Conservation (phyloP, 2,797 vertebrate genomes). For the Salarias fasciatus region DNA sequence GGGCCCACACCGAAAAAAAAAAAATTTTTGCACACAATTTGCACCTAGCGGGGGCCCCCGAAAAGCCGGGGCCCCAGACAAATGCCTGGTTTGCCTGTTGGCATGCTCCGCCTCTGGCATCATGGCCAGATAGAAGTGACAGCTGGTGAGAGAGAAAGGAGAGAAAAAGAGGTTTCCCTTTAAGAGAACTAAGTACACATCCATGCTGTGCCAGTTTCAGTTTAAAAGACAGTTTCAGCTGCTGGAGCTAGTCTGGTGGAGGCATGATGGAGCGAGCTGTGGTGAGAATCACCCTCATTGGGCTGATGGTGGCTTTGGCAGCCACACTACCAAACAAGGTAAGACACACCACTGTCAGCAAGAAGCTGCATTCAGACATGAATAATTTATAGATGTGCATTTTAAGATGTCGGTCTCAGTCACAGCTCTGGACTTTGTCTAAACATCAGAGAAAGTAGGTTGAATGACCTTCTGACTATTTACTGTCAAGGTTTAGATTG, state of each 20-base stretch:
- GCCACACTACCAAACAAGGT: constrained; percentile 56
- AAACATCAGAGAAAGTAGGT: no score
- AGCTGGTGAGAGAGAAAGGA: no score
- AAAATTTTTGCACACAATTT: not conserved
- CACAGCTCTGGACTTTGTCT: not conserved
- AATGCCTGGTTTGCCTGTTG: not conserved
- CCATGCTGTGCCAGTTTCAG: constrained; percentile 13
- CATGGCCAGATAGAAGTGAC: not conserved
- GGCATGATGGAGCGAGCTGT: constrained; percentile 61
- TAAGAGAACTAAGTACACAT: not conserved
- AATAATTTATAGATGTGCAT: no score
- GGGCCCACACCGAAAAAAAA: no score
- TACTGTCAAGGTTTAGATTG: no score
- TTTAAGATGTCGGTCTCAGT: not conserved
- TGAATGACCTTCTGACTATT: no score
- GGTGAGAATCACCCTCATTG: constrained; percentile 51
- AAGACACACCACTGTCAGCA: constrained; percentile 13
- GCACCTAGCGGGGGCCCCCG: no score
- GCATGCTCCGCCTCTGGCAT: no score
- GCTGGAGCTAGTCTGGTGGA: constrained; percentile 11
- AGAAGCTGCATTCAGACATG: no score
- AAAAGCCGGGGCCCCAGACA: no score
- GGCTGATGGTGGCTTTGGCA: constrained; percentile 63
- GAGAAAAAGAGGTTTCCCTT: constrained; percentile 28
- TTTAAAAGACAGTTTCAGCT: constrained; percentile 43